Conservation (phyloP, 1,140 invertebrate species). For the Brachionus angularis region DNA sequence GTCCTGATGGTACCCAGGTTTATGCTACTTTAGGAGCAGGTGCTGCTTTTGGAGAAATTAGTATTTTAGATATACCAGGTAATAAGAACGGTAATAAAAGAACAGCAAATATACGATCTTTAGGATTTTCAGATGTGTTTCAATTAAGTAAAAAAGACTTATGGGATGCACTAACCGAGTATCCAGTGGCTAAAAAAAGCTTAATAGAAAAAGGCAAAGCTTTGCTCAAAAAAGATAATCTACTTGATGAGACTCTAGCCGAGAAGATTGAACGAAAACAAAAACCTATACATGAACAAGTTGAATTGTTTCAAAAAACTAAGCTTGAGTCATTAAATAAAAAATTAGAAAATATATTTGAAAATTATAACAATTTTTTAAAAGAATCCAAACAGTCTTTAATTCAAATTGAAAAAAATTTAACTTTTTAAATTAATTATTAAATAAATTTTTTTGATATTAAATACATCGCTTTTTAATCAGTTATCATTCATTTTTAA, state of each 20-base stretch:
- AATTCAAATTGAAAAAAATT: constrained; percentile 6
- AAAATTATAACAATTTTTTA: constrained; percentile 19
- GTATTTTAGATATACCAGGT: constrained; percentile 47
- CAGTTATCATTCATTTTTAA: too few relatives aligned
- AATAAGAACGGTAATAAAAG: constrained; percentile 48
- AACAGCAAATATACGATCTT: constrained; percentile 57
- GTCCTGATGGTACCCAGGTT: constrained; percentile 49
- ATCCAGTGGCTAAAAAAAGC: constrained; percentile 83
- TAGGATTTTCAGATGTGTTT: constrained; percentile 60
- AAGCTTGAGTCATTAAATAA: not conserved
- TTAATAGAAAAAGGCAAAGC: constrained; percentile 79
- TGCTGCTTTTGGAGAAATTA: constrained; percentile 68
- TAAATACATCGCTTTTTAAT: too few relatives aligned
- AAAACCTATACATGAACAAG: constrained; percentile 18
- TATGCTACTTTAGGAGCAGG: constrained; percentile 67
- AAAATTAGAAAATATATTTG: constrained; percentile 10
- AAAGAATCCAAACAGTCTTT: constrained; percentile 5
- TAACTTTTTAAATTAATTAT: too few relatives aligned
- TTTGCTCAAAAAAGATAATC: constrained; percentile 82
- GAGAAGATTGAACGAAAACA: constrained; percentile 46
- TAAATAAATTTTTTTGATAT: too few relatives aligned
- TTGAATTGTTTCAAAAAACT: constrained; percentile 28
- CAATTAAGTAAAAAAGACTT: constrained; percentile 81
- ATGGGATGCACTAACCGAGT: constrained; percentile 80
- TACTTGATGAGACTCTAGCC: constrained; percentile 79